A percentile compares a stretch with the other conserved stretches of the same genome.
Evolutionary conservation across 2,113 vertebrate species (phyloP).

Genomic region (Dasyurus viverrinus): DNA sequence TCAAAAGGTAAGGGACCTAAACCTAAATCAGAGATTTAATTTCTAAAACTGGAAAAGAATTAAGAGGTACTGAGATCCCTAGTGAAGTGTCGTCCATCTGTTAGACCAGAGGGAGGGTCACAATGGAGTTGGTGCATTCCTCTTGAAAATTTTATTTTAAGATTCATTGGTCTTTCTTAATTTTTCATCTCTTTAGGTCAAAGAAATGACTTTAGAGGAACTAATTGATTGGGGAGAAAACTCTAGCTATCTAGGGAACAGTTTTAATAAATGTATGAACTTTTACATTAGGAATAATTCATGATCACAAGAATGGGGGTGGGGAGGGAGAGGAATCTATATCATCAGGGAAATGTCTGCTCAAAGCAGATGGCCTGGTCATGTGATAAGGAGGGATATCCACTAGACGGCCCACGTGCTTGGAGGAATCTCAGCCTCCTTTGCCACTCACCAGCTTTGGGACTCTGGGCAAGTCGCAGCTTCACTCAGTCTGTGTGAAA

Average conservation of each 20-base stretch:
- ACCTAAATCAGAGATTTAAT: neutral
- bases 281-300: constrained; percentile 37
- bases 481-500: neutral
- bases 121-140: constrained; percentile 10
- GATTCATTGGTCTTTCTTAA: constrained; percentile 38
- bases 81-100: neutral
- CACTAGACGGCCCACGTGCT: neutral
- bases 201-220: constrained; percentile 41
- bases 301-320: neutral
- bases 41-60: neutral
- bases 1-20: neutral
- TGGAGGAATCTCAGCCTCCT: neutral
- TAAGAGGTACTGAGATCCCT: neutral
- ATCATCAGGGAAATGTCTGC: constrained; percentile 27
- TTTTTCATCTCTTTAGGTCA: neutral
- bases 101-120: neutral
- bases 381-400: neutral
- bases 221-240: constrained; percentile 24
- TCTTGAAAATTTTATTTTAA: constrained; percentile 49
- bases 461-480: neutral
- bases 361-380: neutral
- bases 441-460: neutral
- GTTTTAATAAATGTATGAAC: constrained; percentile 47
- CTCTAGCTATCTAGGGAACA: constrained; percentile 12
- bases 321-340: constrained; percentile 11